Percentiles rank a stretch among this genome's conserved stretches.
phyloP scores from a whole-genome alignment of 2,797 vertebrate genomes.

The Craterocephalus amniculus region DNA sequence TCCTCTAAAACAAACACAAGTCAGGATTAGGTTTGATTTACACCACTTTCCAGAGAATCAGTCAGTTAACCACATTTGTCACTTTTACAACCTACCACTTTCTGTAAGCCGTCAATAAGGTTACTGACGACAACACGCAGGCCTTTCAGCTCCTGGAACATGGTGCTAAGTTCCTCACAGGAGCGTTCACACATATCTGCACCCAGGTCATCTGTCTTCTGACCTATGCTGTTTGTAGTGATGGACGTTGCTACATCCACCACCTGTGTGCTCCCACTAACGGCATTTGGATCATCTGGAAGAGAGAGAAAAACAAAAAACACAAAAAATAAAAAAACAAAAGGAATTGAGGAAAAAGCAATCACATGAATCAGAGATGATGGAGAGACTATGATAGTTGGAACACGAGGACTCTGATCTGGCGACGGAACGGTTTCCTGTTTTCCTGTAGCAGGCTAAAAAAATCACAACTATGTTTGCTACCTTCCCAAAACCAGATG shows the following conservation, averaged over 20 bases:
- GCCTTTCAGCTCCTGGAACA: conserved; percentile 94
- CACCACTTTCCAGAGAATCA: neutral
- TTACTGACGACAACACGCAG: conserved; percentile 90
- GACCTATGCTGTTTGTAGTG: conserved; percentile 85
- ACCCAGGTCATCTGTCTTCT: conserved; percentile 78
- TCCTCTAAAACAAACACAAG: conserved; percentile 39
- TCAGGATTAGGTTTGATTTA: conserved; percentile 34
- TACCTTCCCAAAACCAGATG: conserved; percentile 68
- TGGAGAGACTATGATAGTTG: conserved; percentile 51
- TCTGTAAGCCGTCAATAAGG: conserved; percentile 91
- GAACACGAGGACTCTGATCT: conserved; percentile 37
- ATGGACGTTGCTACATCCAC: conserved; percentile 88
- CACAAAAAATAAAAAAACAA: neutral
- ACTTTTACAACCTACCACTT: conserved; percentile 86
- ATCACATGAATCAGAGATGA: conserved; percentile 28
- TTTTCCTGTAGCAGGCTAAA: conserved; percentile 41
- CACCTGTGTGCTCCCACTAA: conserved; percentile 88
- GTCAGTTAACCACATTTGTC: conserved; percentile 15
- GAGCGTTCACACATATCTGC: conserved; percentile 92
- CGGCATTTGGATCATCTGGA: conserved; percentile 88
- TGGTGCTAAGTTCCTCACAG: conserved; percentile 91
- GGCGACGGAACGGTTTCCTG: conserved; percentile 53
- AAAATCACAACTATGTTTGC: conserved; percentile 65
- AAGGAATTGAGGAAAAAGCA: conserved; percentile 14
- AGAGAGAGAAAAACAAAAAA: conserved; percentile 8